Evolutionary conservation across 37 sponge, comb jelly and placozoan species (phyloP).

Genomic region (Theonella swinhoei): DNA sequence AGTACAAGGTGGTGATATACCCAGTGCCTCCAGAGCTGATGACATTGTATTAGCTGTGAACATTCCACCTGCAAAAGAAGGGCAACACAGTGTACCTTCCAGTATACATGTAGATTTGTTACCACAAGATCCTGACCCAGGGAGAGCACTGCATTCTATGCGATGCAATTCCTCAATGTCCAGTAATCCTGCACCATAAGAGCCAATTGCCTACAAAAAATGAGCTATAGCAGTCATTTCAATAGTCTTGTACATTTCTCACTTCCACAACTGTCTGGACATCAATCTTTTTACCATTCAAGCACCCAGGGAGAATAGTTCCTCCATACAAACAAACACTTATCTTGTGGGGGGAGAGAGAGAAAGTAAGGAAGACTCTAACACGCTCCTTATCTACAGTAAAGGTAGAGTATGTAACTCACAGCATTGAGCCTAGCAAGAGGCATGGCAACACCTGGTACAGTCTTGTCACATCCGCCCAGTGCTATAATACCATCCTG

Average conservation of each 20-base stretch:
- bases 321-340: constrained; percentile 74
- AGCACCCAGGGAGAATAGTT: constrained; percentile 72
- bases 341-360: constrained; percentile 4
- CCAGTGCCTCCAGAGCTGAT: constrained; percentile 70
- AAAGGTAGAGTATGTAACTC: constrained; percentile 1
- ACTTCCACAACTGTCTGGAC: not conserved
- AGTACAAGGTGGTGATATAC: constrained; percentile 77
- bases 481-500: not conserved
- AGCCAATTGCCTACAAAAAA: constrained; percentile 68
- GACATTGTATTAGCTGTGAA: constrained; percentile 89
- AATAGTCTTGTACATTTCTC: not conserved
- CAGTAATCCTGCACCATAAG: constrained; percentile 74
- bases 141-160: constrained; percentile 64
- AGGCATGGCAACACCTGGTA: constrained; percentile 82
- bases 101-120: not conserved
- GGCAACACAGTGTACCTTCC: not conserved
- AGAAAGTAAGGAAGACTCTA: not conserved
- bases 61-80: constrained; percentile 67
- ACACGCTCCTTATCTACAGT: not conserved
- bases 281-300: constrained; percentile 20
- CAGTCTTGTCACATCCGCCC: not conserved
- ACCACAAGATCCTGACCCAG: constrained; percentile 85
- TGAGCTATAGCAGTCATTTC: not conserved
- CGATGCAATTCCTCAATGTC: constrained; percentile 75
- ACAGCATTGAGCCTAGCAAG: constrained; percentile 71